phyloP scores from a whole-genome alignment of 2,797 vertebrate genomes.

The Benthosema pterotum region DNA sequence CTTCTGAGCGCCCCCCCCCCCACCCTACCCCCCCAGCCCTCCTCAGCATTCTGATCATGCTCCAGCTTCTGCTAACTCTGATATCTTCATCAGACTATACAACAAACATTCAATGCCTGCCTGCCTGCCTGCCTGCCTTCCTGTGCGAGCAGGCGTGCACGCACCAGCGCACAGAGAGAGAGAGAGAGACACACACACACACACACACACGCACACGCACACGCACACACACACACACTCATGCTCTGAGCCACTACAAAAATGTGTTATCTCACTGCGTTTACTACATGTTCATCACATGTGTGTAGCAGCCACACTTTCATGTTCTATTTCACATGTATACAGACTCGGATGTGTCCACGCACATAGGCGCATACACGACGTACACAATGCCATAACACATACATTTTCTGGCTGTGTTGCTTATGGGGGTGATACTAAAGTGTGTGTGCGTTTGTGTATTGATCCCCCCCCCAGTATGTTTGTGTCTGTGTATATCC shows the following conservation, averaged over 20 bases:
- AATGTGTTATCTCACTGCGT: constrained; percentile 23
- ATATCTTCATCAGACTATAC: constrained; percentile 76
- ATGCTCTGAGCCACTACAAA: constrained; percentile 2
- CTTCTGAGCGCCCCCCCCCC: constrained; percentile 47
- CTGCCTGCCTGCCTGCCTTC: constrained; percentile 48
- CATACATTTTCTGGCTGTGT: too few relatives aligned
- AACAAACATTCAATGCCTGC: constrained; percentile 41
- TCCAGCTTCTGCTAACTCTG: constrained; percentile 65
- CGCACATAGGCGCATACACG: background rate
- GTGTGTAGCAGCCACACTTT: constrained; percentile 10
- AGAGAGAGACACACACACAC: constrained; percentile 9
- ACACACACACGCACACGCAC: background rate
- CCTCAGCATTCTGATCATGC: constrained; percentile 64
- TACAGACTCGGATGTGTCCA: background rate
- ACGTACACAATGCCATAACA: constrained; percentile 21
- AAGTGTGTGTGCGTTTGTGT: constrained; percentile 23
- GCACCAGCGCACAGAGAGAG: constrained; percentile 3
- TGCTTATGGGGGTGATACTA: constrained; percentile 8
- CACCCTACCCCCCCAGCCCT: too few relatives aligned
- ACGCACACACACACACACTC: constrained; percentile 3
- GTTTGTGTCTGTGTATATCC: constrained; percentile 37
- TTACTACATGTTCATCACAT: constrained; percentile 12
- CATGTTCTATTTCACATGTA: background rate
- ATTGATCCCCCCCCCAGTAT: constrained; percentile 50
- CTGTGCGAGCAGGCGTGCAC: constrained; percentile 37